A percentile compares a stretch with the other conserved stretches of the same genome.
Conservation (phyloP, 2,113 vertebrate genomes). For the Megatriorchis doriae region DNA sequence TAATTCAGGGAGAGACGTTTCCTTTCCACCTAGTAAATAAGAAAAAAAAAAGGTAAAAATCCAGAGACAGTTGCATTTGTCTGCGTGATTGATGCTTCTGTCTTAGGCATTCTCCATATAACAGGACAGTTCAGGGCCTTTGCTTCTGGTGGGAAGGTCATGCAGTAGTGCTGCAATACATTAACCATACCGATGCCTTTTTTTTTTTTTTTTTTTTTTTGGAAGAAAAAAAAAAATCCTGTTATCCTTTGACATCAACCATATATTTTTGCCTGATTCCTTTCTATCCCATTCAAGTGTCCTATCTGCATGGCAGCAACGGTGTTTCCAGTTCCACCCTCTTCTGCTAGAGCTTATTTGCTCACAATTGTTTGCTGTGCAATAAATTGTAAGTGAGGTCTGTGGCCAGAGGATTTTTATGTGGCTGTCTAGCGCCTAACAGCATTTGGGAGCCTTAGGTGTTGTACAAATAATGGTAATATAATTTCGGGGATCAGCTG, state of each 20-base stretch:
- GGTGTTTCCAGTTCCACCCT: neutral
- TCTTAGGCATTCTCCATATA: neutral
- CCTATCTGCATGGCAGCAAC: neutral
- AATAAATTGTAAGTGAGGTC: neutral
- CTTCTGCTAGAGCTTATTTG: neutral
- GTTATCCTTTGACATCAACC: neutral
- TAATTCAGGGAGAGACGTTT: neutral
- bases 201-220: neutral
- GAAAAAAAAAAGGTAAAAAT: neutral
- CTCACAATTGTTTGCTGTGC: neutral
- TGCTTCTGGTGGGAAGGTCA: slow-evolving; percentile 17
- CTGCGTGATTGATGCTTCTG: neutral
- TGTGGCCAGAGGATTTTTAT: neutral
- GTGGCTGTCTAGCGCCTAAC: neutral
- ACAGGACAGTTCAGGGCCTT: neutral
- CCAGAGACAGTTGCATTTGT: neutral
- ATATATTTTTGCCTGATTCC: neutral
- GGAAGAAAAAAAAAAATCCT: neutral
- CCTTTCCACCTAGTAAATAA: neutral
- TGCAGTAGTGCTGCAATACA: neutral
- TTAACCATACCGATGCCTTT: neutral
- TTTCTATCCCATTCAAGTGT: neutral
- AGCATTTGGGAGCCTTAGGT: slow-evolving; percentile 1
- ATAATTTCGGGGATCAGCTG: slow-evolving; percentile 4
- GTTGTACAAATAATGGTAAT: neutral